Base-by-base conservation (phyloP, 2,888 invertebrate species). In the Branchipolynoe longqiensis region DNA sequence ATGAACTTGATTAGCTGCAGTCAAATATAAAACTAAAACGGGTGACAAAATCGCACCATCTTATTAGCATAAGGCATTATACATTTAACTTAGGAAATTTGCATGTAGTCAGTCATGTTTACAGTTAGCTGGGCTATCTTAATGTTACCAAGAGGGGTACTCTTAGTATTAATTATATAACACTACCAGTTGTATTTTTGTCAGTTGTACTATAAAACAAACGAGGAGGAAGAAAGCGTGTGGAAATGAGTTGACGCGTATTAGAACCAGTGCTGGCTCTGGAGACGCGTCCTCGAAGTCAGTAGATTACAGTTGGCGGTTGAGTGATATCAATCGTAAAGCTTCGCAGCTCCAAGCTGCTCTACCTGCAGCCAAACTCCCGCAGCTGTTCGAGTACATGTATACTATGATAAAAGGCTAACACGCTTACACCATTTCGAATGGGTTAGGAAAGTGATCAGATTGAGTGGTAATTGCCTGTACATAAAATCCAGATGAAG, bases 61-160 rank as follows among this genome's bases (percentile, higher is more conserved):
- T 33, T 69, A 38, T 69, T 69, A 69, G 69, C 22, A 4, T 69
- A 69, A 69, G 36, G 18, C 22, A 33, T 69, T 33, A 69, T 36
- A 31, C 69, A 69, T 69, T 36, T 36, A 18, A 38, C 69, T 25
- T 69, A 36, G 69, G 33, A 69, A 69, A 69, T 69, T 69, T 33
- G 22, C 69, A 38, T 69, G 69, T 69, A 69, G 38, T 62, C 56
- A n/a, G n/a, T 62, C 69, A 69, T 38, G 69, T 69, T 58, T 33
- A 69, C 69, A 69, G 69, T 69, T 69, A 69, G 69, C 69, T 69
- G 69, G 69, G 69, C 69, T 69, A 69, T 69, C 69, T 36, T 69
- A 69, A 33, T n/a, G n/a, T 58, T 58, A 58, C 58, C 12, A n/a
- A 58, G n/a, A 58, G n/a, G 25, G n/a, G 14, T n/a, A 48, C 8